Evolutionary conservation across 2,888 invertebrate species (phyloP), one percentile per base, ranked within the genome.

Genomic region (Seira sanloemensis): DNA sequence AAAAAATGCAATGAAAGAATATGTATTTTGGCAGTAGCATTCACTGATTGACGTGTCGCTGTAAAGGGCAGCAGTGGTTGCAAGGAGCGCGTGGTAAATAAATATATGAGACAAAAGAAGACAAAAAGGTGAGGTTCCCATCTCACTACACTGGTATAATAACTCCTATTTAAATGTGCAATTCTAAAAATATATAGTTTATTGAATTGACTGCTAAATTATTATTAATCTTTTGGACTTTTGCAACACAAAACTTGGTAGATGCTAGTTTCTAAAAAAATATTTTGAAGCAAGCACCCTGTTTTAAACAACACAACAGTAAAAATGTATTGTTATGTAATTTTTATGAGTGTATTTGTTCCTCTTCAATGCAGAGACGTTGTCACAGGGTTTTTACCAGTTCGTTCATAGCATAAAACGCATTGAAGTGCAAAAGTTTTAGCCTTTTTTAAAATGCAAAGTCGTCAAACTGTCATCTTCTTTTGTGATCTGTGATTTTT

Each of bases 401-500:
- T 65, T 84, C 76, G 79, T 50, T 46, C 25, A 67, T 67, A 26
- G 50, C n/a, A 50, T 50, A 50, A 7, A n/a, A 37, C 2, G 50
- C 50, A 18, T 50, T 50, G 16, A 7, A 24, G 24, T 68, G 68
- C 25, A 68, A 25, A 26, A 37, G n/a, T n/a, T n/a, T n/a, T n/a
- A 71, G 25, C 58, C 50, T 77, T 77, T 77, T 24, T 65, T 68
- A 9, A 73, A 82, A 86, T 79, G 82, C 86, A 86, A 50, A 86
- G 78, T 83, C 77, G 76, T 83, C 76, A 83, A n/a, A 83, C 72
- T 50, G n/a, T 50, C 50, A 50, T 50, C 50, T 83, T 86, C 79
- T 86, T 82, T 86, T 86, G 78, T 86, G 86, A 86, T 86, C 86
- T 86, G 86, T 86, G 86, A 86, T 86, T 86, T 85, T 82, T 76